Conservation (phyloP, 2,113 vertebrate species). For the Microtus ochrogaster region DNA sequence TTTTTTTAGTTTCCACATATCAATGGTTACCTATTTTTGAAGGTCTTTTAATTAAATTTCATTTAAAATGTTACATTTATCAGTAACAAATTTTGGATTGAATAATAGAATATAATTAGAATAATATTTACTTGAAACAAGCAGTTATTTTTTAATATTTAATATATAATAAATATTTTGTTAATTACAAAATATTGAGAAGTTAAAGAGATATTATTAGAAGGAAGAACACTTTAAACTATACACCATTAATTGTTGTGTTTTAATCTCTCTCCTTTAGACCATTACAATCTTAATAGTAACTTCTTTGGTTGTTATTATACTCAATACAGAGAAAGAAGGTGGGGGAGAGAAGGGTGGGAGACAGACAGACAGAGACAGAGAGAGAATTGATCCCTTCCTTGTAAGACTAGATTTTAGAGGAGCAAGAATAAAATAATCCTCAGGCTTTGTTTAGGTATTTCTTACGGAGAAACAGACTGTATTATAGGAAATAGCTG, state of each 20-base stretch:
- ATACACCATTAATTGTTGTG: background rate
- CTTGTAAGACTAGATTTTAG: background rate
- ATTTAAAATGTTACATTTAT: conserved; percentile 28
- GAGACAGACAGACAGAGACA: background rate
- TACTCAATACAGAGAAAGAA: background rate
- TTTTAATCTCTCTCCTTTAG: background rate
- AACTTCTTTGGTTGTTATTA: conserved; percentile 4
- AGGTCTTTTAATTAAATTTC: conserved; percentile 37
- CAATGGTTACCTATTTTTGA: background rate
- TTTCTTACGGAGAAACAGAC: background rate
- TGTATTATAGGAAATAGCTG: conserved; percentile 5
- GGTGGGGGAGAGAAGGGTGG: background rate
- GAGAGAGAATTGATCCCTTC: background rate
- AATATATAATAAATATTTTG: background rate
- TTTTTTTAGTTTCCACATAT: conserved; percentile 46
- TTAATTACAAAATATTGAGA: background rate
- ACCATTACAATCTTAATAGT: background rate
- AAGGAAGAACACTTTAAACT: conserved; percentile 8
- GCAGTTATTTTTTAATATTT: conserved; percentile 34
- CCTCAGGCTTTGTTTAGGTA: background rate
- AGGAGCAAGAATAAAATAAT: background rate
- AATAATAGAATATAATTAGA: background rate
- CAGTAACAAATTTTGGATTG: conserved; percentile 35
- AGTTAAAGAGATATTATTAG: background rate
- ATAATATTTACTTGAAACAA: conserved; percentile 14